phyloP scores from a whole-genome alignment of 2,797 vertebrate species.

The Sebastes iracundus region DNA sequence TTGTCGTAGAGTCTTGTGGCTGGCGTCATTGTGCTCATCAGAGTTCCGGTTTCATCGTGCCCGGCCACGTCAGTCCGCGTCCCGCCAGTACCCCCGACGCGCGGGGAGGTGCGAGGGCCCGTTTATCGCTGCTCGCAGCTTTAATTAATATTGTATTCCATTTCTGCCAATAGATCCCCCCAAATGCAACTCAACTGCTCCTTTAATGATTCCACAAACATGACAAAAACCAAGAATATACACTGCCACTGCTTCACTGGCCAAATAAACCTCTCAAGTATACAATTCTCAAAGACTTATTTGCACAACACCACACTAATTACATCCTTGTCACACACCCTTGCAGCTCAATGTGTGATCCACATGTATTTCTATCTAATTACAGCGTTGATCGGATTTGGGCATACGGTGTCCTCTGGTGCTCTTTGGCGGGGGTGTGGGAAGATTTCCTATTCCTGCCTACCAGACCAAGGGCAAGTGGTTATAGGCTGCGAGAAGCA shows the following conservation, averaged over 20 bases:
- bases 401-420: slow-evolving; percentile 32
- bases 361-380: slow-evolving; percentile 63
- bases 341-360: slow-evolving; percentile 53
- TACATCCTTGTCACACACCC: slow-evolving; percentile 37
- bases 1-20: no score
- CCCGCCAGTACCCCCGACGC: no score
- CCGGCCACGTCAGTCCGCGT: no score
- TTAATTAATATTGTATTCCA: no score
- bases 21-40: no score
- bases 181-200: not conserved
- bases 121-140: no score
- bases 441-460: slow-evolving; percentile 57
- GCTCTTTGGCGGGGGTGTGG: slow-evolving; percentile 40
- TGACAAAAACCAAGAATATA: not conserved
- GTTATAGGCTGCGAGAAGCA: slow-evolving; percentile 54
- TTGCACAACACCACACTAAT: slow-evolving; percentile 49
- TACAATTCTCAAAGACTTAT: slow-evolving; percentile 6
- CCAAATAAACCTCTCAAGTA: slow-evolving; percentile 7
- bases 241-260: not conserved
- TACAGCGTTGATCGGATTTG: slow-evolving; percentile 53
- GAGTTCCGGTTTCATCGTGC: no score
- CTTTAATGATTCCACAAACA: not conserved
- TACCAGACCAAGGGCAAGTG: slow-evolving; percentile 60
- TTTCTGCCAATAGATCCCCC: no score
- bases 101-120: no score